Conservation (phyloP, 2,797 vertebrate species). For the Sebastes iracundus region DNA sequence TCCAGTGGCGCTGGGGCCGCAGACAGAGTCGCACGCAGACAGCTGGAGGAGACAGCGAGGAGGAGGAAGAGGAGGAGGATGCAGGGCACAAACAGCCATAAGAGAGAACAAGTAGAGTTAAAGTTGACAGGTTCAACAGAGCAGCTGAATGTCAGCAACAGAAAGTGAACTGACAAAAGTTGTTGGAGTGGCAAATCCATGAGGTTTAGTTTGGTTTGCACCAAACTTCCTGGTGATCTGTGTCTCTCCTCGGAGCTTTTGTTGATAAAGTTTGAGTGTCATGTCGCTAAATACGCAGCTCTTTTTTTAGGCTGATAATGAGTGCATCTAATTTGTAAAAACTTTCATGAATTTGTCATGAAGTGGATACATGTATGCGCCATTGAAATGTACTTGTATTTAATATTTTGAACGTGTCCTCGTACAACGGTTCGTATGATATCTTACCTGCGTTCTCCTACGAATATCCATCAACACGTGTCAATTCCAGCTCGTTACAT, state of each 20-base stretch:
- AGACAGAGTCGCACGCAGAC: constrained; percentile 56
- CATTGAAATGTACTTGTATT: not conserved
- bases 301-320: not conserved
- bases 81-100: constrained; percentile 68
- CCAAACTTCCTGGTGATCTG: too few relatives aligned
- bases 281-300: fast-evolving
- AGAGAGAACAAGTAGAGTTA: constrained; percentile 65
- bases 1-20: constrained; percentile 63
- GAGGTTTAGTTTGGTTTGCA: not conserved
- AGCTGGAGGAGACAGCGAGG: constrained; percentile 56
- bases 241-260: not conserved
- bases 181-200: not conserved
- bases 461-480: too few relatives aligned
- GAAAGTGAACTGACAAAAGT: constrained; percentile 30
- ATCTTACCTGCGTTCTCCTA: too few relatives aligned
- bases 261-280: not conserved
- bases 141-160: constrained; percentile 70
- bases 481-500: too few relatives aligned
- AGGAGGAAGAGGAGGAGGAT: constrained; percentile 29
- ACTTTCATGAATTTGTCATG: not conserved
- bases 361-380: not conserved
- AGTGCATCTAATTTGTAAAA: not conserved
- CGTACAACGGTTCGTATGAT: fast-evolving
- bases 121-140: constrained; percentile 67
- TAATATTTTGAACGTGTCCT: too few relatives aligned